Base-by-base conservation (phyloP, 2,113 vertebrate species). In the Archilochus colubris region DNA sequence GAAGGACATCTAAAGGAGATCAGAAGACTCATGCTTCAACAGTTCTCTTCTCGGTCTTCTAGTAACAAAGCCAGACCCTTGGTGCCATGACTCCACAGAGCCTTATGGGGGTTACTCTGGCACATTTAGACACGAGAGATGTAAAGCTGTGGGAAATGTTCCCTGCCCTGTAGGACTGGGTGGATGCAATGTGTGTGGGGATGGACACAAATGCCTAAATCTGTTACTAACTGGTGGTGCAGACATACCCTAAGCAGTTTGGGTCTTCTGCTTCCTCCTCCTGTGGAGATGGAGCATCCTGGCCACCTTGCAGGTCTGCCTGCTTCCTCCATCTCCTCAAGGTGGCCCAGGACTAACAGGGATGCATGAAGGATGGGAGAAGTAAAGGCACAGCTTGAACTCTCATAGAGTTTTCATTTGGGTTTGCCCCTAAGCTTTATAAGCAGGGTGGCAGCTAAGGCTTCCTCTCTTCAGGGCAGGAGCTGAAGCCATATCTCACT, bases 201-300 rank as follows among this genome's bases (percentile, higher is more conserved):
- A 58, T 77, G 75, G 69, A 86, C 40, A 61, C 58, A 51, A 44
- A 38, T 38, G 33, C 50, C 40, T 54, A 64, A 46, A 86, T 79
- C 61, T 54, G 28, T 14, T 43, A 15, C 70, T 51, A 75, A 10
- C 33, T 66, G 46, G 5, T 36, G 18, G 12, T 51, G 15, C 15
- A 51, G 62, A 59, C 46, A 20, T 61, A 57, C 2, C 4, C 24
- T 0, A 0, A n/a, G 36, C 25, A 43, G 31, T 33, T 44, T 14
- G 3, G 27, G 66, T 75, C 31, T 68, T 91, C 50, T 66, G 24
- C 84, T 70, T 82, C 66, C 11, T 79, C 27, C 11, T 79, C 14
- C 40, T 24, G 28, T 5, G 3, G 22, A 36, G n/a, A 12, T 28
- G 31, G 67, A 84, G 36, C 21, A 40, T 50, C 63, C 67, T 63